phyloP scores from a whole-genome alignment of 2,113 vertebrate species.

The Tenebrosternarchus preto region DNA sequence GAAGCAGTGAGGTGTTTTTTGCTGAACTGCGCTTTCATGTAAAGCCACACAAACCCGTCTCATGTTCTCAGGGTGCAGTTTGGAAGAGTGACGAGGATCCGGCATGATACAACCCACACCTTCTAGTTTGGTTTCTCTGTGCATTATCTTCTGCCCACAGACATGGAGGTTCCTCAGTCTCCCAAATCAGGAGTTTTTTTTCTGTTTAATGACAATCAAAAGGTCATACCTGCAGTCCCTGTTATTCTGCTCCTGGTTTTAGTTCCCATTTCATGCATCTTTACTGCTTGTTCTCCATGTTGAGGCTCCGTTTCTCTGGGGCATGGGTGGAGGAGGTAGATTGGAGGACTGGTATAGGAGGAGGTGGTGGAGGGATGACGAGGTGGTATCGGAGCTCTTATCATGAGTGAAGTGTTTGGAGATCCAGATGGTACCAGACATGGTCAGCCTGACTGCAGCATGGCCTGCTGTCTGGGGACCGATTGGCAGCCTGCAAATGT shows the following conservation, averaged over 20 bases:
- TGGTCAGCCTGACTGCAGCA: slow-evolving; percentile 40
- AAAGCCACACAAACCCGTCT: neutral
- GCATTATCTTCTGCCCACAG: neutral
- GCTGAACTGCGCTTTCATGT: neutral
- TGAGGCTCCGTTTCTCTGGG: slow-evolving; percentile 9
- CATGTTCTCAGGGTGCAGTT: neutral
- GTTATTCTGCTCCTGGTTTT: slow-evolving; percentile 28
- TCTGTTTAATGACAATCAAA: slow-evolving; percentile 46
- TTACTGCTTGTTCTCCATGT: slow-evolving; percentile 21
- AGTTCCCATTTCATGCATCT: slow-evolving; percentile 26
- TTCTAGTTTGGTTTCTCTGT: neutral
- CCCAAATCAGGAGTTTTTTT: slow-evolving; percentile 43
- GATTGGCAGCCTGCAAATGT: slow-evolving; percentile 56
- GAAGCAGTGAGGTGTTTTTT: neutral
- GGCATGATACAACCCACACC: too few species aligned
- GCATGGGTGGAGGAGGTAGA: neutral
- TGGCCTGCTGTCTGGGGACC: slow-evolving; percentile 42
- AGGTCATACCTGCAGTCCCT: slow-evolving; percentile 48
- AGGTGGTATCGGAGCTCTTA: slow-evolving; percentile 39
- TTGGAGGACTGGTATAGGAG: neutral
- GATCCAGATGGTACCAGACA: slow-evolving; percentile 52
- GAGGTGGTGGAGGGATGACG: neutral
- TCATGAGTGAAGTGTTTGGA: slow-evolving; percentile 24
- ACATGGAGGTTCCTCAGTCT: slow-evolving; percentile 13
- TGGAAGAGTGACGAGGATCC: too few species aligned